A percentile compares a stretch with the other conserved stretches of the same genome.
phyloP scores from a whole-genome alignment of 1,140 invertebrate species.

The Aphelinus certus region DNA sequence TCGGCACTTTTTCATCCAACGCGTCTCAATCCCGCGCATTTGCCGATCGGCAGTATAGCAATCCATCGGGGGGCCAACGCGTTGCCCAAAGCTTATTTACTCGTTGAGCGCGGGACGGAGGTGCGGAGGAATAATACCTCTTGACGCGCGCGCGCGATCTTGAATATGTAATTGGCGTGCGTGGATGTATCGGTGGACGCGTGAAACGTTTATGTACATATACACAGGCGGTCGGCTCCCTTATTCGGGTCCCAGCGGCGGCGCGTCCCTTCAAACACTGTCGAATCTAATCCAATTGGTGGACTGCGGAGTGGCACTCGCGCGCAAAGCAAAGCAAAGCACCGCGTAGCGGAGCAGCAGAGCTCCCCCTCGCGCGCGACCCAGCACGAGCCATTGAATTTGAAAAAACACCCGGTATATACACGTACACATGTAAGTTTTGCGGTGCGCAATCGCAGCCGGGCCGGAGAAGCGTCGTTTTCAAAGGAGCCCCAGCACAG shows the following conservation, averaged over 20 bases:
- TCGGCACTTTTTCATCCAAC: too few relatives aligned
- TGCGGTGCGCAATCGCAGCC: background rate
- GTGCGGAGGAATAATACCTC: constrained; percentile 29
- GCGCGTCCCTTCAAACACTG: too few relatives aligned
- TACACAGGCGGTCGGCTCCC: too few relatives aligned
- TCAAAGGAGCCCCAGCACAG: background rate
- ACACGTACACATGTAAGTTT: too few relatives aligned
- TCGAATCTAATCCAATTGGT: background rate
- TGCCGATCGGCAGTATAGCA: too few relatives aligned
- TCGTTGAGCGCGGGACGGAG: background rate
- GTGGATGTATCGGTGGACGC: too few relatives aligned
- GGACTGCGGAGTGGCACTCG: background rate
- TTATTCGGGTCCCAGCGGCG: too few relatives aligned
- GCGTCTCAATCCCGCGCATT: too few relatives aligned
- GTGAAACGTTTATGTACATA: too few relatives aligned
- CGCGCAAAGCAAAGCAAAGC: constrained; percentile 33
- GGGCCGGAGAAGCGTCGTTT: constrained; percentile 5
- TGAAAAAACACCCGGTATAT: background rate
- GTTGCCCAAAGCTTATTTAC: too few relatives aligned
- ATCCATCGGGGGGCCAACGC: too few relatives aligned
- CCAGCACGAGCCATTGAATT: constrained; percentile 54
- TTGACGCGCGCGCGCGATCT: constrained; percentile 41
- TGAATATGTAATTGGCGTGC: too few relatives aligned
- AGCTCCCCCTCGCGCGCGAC: constrained; percentile 57
- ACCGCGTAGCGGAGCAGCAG: constrained; percentile 51